Evolutionary conservation across 2,888 invertebrate species (phyloP), one percentile per base, ranked within the genome.

Genomic region (Danaus chrysippus): DNA sequence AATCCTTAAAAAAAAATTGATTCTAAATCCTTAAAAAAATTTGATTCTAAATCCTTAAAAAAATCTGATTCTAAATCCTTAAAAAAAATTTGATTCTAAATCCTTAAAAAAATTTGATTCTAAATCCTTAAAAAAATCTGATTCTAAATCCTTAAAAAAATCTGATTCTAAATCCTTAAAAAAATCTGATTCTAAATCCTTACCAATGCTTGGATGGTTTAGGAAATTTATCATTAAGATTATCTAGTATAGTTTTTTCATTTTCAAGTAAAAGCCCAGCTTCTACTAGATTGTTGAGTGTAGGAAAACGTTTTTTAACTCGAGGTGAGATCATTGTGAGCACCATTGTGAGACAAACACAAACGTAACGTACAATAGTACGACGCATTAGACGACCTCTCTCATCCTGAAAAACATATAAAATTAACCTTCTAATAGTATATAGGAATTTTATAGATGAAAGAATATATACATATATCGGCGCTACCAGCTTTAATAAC

Each of bases 301-400:
- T 95, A 0, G 97, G 97, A 81, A 97, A 97, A 13, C 97, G 92
- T 79, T 96, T 97, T 81, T 97, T 97, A 23, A 97, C 97, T 55
- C 95, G 92, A 0, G 97, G 96, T 58, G 96, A 96, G 67, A 97
- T 95, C 93, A 95, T 96, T 46, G 95, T 94, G 71, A 97, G 93
- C 65, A 96, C 96, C 94, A 97, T 94, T 0, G 97, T 96, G n/a
- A 97, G 92, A 72, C 96, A 96, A 42, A 97, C 92, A 78, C 97
- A 97, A 49, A 94, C 95, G 77, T 96, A 96, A 60, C 96, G 92
- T 91, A 96, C 94, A 65, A 96, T 95, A 11, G 96, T 96, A 49
- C 96, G 93, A 60, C 96, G 91, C 95, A 96, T 95, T 61, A 96
- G 92, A 58, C 96, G 92, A 19, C 96, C 95, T 66, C 96, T 92